Percentiles rank a stretch among this genome's conserved stretches.
These are phyloP conservation scores for Taenioides sp. DNA, from an alignment of 2,797 vertebrate genomes.

Conservation along the genomic window DNA sequence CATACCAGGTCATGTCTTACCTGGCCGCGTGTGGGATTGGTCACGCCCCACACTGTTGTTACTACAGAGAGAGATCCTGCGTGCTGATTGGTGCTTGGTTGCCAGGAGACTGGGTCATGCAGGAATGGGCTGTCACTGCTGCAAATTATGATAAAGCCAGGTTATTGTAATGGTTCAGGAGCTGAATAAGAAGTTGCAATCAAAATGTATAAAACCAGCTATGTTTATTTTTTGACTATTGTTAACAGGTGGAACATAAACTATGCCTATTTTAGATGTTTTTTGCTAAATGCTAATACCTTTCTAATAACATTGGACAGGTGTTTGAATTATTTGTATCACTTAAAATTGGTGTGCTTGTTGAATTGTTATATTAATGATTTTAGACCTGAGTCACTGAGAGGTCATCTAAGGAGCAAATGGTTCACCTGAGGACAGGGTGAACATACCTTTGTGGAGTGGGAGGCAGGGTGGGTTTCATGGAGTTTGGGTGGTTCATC, in stretches of 20 bases:
- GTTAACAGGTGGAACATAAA: neutral
- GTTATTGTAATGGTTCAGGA: conserved; percentile 35
- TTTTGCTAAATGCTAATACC: neutral
- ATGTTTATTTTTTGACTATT: neutral
- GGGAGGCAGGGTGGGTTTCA: conserved; percentile 69
- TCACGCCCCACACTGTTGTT: conserved; percentile 97
- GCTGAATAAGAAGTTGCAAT: conserved; percentile 18
- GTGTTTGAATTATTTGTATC: neutral
- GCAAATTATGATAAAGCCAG: conserved; percentile 50
- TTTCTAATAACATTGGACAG: neutral
- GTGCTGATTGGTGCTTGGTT: conserved; percentile 91
- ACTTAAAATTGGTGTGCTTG: neutral
- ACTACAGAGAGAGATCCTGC: conserved; percentile 94
- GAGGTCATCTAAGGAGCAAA: conserved; percentile 25
- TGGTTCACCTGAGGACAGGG: conserved; percentile 40
- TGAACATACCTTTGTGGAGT: conserved; percentile 66
- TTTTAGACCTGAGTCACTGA: neutral
- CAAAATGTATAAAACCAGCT: no score
- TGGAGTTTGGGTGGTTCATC: conserved; percentile 72
- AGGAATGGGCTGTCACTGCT: conserved; percentile 92
- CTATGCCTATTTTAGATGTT: neutral
- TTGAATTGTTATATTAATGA: neutral
- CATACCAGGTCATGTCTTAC: conserved; percentile 71
- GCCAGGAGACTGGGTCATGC: conserved; percentile 89
- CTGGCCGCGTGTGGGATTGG: conserved; percentile 94